Conservation (phyloP, 2,797 vertebrate genomes). For the Anas bahamensis region DNA sequence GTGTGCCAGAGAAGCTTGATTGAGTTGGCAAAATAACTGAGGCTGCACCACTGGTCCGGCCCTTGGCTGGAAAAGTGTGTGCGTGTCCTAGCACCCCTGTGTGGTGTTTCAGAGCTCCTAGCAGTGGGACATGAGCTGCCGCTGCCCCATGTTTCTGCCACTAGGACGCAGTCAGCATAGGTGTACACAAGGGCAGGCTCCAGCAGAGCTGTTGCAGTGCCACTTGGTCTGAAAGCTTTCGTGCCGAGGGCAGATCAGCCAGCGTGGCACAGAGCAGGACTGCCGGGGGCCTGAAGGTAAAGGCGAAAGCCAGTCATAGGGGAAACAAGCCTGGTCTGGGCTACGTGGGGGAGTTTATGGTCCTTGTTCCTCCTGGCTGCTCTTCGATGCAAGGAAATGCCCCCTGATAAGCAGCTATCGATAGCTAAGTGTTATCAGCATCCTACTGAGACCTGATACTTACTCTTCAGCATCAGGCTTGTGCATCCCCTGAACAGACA, state of each 20-base stretch:
- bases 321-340: not conserved
- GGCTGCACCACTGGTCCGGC: not conserved
- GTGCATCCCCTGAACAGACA: not conserved
- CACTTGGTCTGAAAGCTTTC: not conserved
- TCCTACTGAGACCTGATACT: not conserved
- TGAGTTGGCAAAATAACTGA: not conserved
- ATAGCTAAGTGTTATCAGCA: not conserved
- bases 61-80: not conserved
- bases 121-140: not conserved
- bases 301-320: not conserved
- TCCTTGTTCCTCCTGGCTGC: not conserved
- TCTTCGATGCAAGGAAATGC: not conserved
- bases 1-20: not conserved
- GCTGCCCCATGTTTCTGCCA: not conserved
- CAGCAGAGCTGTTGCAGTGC: not conserved
- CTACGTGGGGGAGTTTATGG: not conserved
- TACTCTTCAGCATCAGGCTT: not conserved
- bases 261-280: not conserved
- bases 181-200: not conserved
- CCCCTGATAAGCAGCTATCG: not conserved
- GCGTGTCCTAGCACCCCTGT: not conserved
- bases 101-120: not conserved
- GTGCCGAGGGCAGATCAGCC: not conserved
- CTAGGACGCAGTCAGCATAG: not conserved
- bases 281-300: not conserved